Evolutionary conservation across 2,113 vertebrate genomes (phyloP).

Genomic region (Pao palembangensis): DNA sequence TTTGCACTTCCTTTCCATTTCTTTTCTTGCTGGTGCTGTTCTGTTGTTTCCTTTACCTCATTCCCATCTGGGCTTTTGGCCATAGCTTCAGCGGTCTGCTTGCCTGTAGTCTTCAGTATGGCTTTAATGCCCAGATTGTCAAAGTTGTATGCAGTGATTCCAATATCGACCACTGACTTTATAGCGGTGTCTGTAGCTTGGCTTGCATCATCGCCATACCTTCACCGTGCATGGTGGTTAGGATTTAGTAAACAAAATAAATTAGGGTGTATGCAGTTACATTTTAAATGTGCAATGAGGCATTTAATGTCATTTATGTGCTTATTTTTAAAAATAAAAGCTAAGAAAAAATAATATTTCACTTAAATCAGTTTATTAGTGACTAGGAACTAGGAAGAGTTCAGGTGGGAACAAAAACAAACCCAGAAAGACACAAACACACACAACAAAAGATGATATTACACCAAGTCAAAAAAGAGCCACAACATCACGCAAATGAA

Average conservation of each 20-base stretch:
- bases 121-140: constrained; percentile 84
- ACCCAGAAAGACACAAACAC: constrained; percentile 1
- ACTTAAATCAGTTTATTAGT: constrained; percentile 46
- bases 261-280: not conserved
- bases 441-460: constrained; percentile 11
- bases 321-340: not conserved
- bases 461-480: constrained; percentile 23
- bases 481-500: constrained; percentile 9
- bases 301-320: not conserved
- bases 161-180: constrained; percentile 83
- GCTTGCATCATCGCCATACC: constrained; percentile 84
- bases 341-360: constrained; percentile 3
- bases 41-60: constrained; percentile 7
- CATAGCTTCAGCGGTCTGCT: constrained; percentile 75
- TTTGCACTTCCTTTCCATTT: constrained; percentile 12
- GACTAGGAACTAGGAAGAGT: constrained; percentile 15
- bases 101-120: constrained; percentile 80
- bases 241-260: constrained; percentile 3
- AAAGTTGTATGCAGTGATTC: constrained; percentile 83
- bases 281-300: not conserved
- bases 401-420: constrained; percentile 18
- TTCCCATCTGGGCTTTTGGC: constrained; percentile 43
- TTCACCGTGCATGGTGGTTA: constrained; percentile 59
- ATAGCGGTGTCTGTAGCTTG: constrained; percentile 81
- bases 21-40: constrained; percentile 1